Percentiles rank a stretch among this genome's conserved stretches.
Conservation (phyloP, 2,797 vertebrate genomes). For the Dicrostonyx torquatus region DNA sequence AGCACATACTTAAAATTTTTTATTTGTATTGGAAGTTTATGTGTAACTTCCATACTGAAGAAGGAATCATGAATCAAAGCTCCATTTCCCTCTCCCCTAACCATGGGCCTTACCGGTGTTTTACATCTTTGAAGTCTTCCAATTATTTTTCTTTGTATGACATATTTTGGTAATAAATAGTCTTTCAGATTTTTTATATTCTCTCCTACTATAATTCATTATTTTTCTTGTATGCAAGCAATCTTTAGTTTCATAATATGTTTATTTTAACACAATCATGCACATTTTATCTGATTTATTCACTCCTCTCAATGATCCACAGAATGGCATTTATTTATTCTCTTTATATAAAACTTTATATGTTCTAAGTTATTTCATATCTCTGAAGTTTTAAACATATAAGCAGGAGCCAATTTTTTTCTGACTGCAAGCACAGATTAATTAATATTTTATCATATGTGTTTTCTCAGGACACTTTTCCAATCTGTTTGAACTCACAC, state of each 20-base stretch:
- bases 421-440: neutral
- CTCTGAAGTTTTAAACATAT: neutral
- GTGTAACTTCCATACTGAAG: neutral
- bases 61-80: neutral
- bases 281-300: neutral
- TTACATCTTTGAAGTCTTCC: neutral
- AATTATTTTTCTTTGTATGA: neutral
- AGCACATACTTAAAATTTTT: neutral
- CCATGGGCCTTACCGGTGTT: neutral
- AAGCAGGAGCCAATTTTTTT: neutral
- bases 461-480: neutral
- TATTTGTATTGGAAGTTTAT: neutral
- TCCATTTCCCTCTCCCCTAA: accelerated
- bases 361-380: neutral
- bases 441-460: neutral
- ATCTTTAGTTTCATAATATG: neutral
- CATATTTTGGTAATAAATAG: neutral
- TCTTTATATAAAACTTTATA: neutral
- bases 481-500: neutral
- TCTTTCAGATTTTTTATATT: constrained; percentile 13
- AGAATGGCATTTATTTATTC: neutral
- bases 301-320: neutral
- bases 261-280: neutral
- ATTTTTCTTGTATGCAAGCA: constrained; percentile 11
- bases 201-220: neutral